Percentiles rank a stretch among this genome's conserved stretches.
phyloP scores from a whole-genome alignment of 2,888 invertebrate genomes.

The Crocallis elinguaria region DNA sequence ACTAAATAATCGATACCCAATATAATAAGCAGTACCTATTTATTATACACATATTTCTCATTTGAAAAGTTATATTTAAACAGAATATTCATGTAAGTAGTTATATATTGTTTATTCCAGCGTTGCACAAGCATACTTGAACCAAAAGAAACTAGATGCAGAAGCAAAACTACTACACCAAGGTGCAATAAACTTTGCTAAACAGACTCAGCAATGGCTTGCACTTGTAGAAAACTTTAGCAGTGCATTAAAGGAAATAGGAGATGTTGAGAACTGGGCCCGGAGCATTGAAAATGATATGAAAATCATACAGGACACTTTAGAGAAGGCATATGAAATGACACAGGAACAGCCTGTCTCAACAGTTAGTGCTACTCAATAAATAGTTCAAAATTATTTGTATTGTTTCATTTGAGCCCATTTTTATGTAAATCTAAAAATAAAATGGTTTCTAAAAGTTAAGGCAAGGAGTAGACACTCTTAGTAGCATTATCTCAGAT shows the following conservation, averaged over 20 bases:
- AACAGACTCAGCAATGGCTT: conserved; percentile 99
- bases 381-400: conserved; percentile 19
- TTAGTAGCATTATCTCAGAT: too few species aligned
- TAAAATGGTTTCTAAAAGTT: too few species aligned
- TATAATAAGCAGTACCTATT: too few species aligned
- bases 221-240: conserved; percentile 95
- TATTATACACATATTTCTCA: neutral
- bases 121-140: conserved; percentile 98
- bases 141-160: conserved; percentile 98
- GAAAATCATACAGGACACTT: conserved; percentile 94
- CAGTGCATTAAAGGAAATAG: conserved; percentile 96
- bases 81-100: neutral
- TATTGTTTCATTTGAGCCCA: neutral
- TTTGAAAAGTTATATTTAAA: too few species aligned
- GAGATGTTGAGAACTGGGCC: conserved; percentile 99
- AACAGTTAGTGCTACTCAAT: conserved; percentile 51
- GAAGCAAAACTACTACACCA: conserved; percentile 98
- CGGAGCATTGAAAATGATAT: conserved; percentile 98
- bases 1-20: too few species aligned
- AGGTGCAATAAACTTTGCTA: conserved; percentile 97
- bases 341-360: conserved; percentile 68
- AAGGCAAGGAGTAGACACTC: too few species aligned
- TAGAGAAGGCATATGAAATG: conserved; percentile 96
- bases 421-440: neutral
- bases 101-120: conserved; percentile 76